Percentiles rank a stretch among this genome's conserved stretches.
phyloP scores from a whole-genome alignment of 2,888 invertebrate species.

The Drosophila ezoana region DNA sequence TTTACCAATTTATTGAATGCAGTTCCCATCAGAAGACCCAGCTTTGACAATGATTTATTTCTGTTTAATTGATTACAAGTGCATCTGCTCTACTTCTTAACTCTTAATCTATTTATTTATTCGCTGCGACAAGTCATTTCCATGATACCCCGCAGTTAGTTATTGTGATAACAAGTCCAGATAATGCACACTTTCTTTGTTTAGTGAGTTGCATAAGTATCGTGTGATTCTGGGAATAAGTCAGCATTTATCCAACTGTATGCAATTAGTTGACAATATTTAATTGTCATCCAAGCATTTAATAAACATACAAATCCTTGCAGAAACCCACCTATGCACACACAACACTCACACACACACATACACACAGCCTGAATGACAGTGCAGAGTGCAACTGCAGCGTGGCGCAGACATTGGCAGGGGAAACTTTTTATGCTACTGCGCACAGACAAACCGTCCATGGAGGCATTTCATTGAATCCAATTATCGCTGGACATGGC shows the following conservation, averaged over 20 bases:
- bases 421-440: slow-evolving; percentile 40
- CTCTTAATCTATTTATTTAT: slow-evolving; percentile 1
- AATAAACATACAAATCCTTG: slow-evolving; percentile 37
- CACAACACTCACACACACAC: not conserved
- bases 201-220: not conserved
- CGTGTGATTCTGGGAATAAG: slow-evolving; percentile 9
- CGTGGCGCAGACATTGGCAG: slow-evolving; percentile 30
- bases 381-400: slow-evolving; percentile 17
- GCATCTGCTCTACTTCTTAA: not conserved
- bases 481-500: slow-evolving; percentile 81
- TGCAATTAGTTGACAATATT: slow-evolving; percentile 42
- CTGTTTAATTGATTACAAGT: not conserved
- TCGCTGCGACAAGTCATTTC: not conserved
- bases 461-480: slow-evolving; percentile 76
- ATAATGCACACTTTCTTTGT: not conserved
- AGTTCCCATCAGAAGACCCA: not conserved
- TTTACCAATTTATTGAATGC: too few relatives aligned
- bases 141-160: not conserved
- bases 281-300: slow-evolving; percentile 46
- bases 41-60: not conserved
- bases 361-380: slow-evolving; percentile 9
- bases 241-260: slow-evolving; percentile 14
- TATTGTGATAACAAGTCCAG: not conserved
- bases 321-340: slow-evolving; percentile 3
- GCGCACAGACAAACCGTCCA: slow-evolving; percentile 37